Conservation (phyloP, 2,888 invertebrate genomes). For the Villa cingulata region DNA sequence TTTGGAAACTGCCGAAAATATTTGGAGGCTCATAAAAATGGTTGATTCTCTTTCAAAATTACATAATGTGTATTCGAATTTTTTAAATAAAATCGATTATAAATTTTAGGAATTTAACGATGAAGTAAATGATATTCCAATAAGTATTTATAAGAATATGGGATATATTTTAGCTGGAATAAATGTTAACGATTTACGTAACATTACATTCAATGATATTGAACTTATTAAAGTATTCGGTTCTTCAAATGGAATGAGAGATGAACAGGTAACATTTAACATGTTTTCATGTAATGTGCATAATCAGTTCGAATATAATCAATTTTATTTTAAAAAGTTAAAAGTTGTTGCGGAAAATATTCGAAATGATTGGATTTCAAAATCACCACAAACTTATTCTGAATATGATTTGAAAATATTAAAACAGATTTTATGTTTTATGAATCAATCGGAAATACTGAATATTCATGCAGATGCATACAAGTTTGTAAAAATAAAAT, state of each 20-base stretch:
- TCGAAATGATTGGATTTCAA: constrained; percentile 39
- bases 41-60: too few relatives aligned
- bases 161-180: constrained; percentile 30
- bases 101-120: constrained; percentile 18
- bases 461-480: constrained; percentile 42
- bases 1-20: constrained; percentile 17
- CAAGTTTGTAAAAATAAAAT: constrained; percentile 21
- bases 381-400: constrained; percentile 42
- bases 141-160: constrained; percentile 18
- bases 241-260: constrained; percentile 35
- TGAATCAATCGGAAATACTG: constrained; percentile 40
- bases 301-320: constrained; percentile 14
- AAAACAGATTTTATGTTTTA: constrained; percentile 43
- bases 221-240: constrained; percentile 45
- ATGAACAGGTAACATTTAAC: constrained; percentile 31
- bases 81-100: background rate
- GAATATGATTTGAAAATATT: constrained; percentile 42
- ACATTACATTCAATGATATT: constrained; percentile 40
- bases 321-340: too few relatives aligned
- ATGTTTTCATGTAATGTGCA: too few relatives aligned
- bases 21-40: constrained; percentile 22
- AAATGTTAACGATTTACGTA: constrained; percentile 37
- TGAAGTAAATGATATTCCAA: constrained; percentile 18
- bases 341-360: constrained; percentile 39
- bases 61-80: background rate